A percentile compares a stretch with the other conserved stretches of the same genome.
Conservation (phyloP, 2,888 invertebrate species). For the Megastigmus dorsalis region DNA sequence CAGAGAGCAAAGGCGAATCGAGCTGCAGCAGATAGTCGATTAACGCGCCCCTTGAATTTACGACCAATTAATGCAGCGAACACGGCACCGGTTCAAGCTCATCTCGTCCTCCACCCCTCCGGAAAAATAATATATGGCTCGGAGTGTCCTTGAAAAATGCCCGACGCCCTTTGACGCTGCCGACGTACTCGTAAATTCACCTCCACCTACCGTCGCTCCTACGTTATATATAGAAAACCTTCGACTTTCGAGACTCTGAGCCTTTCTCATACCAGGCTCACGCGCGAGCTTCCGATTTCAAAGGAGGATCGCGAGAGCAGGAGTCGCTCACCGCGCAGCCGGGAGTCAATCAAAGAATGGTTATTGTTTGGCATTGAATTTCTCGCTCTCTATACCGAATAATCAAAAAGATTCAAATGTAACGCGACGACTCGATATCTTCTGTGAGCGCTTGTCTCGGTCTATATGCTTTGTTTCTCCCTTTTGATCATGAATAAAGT, state of each 20-base stretch:
- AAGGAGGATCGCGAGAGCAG: not conserved
- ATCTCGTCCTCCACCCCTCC: not conserved
- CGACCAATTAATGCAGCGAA: constrained; percentile 68
- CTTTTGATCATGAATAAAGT: not conserved
- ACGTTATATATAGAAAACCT: not conserved
- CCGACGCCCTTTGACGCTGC: constrained; percentile 25
- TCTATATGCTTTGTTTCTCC: not conserved
- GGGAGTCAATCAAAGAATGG: constrained; percentile 13
- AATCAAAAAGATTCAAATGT: too few species aligned
- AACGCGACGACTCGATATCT: too few species aligned
- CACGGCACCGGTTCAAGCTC: constrained; percentile 31
- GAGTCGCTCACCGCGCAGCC: too few species aligned
- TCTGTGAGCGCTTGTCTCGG: not conserved
- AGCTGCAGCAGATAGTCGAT: constrained; percentile 65
- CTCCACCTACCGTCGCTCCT: not conserved
- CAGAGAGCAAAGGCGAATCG: not conserved
- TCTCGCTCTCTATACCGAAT: not conserved
- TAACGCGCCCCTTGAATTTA: constrained; percentile 67
- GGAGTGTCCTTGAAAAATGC: constrained; percentile 53
- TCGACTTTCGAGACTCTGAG: not conserved
- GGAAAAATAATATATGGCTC: constrained; percentile 60
- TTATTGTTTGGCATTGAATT: constrained; percentile 21
- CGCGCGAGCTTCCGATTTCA: constrained; percentile 16
- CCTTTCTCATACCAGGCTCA: not conserved
- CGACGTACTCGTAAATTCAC: constrained; percentile 19